A percentile compares a stretch with the other conserved stretches of the same genome.
Conservation (phyloP, 2,113 vertebrate genomes). For the Pomatostomus ruficeps region DNA sequence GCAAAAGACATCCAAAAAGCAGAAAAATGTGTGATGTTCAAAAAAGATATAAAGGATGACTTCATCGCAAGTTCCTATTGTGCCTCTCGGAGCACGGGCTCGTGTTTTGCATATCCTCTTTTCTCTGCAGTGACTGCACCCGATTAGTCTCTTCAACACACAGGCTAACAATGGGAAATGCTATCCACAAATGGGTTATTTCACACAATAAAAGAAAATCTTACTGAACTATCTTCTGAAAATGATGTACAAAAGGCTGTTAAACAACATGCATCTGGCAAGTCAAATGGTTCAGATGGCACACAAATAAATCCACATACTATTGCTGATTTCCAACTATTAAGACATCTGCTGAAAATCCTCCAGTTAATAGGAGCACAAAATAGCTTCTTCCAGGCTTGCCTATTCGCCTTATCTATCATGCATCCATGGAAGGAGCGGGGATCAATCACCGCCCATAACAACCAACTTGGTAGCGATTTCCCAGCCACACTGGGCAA, state of each 20-base stretch:
- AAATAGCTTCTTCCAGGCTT: conserved; percentile 40
- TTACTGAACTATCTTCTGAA: conserved; percentile 47
- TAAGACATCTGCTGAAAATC: conserved; percentile 60
- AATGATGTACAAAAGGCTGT: conserved; percentile 57
- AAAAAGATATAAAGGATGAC: conserved; percentile 1
- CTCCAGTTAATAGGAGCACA: conserved; percentile 41
- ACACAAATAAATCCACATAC: conserved; percentile 55
- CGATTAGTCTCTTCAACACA: conserved; percentile 43
- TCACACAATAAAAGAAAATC: conserved; percentile 55
- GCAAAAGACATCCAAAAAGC: conserved; percentile 18
- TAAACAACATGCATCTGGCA: conserved; percentile 55
- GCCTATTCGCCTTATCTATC: conserved; percentile 35
- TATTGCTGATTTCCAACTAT: conserved; percentile 61
- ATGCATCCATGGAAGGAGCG: not conserved
- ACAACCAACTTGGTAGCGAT: not conserved
- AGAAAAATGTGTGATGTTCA: conserved; percentile 23
- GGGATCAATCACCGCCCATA: not conserved
- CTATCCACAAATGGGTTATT: conserved; percentile 48
- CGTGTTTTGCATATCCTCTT: conserved; percentile 36
- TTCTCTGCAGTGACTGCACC: conserved; percentile 25
- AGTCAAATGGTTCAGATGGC: conserved; percentile 60
- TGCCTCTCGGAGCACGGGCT: not conserved
- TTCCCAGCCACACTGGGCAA: conserved; percentile 22
- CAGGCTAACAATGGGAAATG: conserved; percentile 30
- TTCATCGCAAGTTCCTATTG: conserved; percentile 33